Conservation (phyloP, 2,797 vertebrate genomes). For the Ceyx erithaca region DNA sequence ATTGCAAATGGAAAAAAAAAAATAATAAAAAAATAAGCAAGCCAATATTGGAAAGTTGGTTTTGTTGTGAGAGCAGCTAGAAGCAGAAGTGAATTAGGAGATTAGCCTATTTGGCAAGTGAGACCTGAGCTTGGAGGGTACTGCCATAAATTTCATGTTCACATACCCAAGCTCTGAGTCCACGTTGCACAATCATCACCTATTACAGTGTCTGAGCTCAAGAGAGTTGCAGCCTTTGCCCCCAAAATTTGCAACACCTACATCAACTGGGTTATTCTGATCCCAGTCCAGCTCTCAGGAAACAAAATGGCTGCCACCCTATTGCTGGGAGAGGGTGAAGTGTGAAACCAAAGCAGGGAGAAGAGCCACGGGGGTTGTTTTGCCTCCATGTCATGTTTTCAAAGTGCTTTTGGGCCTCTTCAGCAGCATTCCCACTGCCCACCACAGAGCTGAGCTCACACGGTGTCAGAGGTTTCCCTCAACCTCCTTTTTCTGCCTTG, state of each 20-base stretch:
- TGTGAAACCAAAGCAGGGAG: not conserved
- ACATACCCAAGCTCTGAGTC: not conserved
- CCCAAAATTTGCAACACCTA: slow-evolving; percentile 15
- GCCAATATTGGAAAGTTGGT: slow-evolving; percentile 1
- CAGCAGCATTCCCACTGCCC: not conserved
- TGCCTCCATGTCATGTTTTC: rapidly evolving
- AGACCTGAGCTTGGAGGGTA: slow-evolving; percentile 6
- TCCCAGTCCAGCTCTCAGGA: not conserved
- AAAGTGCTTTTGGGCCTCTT: not conserved
- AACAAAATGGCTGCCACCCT: not conserved
- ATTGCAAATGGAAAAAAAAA: slow-evolving; percentile 52
- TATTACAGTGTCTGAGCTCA: slow-evolving; percentile 5
- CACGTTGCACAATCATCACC: slow-evolving; percentile 28
- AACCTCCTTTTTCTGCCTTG: not conserved
- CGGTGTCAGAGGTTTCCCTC: rapidly evolving
- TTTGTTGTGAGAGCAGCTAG: slow-evolving; percentile 60
- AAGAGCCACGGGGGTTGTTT: not conserved
- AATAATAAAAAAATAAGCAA: too few relatives aligned
- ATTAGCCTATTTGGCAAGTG: slow-evolving; percentile 61
- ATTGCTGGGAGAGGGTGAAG: not conserved
- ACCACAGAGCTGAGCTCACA: not conserved
- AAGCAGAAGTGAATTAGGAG: slow-evolving; percentile 50
- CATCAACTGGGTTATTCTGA: not conserved
- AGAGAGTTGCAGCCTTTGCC: not conserved
- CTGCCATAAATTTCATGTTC: slow-evolving; percentile 11